A percentile compares a stretch with the other conserved stretches of the same genome.
Evolutionary conservation across 2,797 vertebrate genomes (phyloP).

Genomic region (Squalus acanthias): DNA sequence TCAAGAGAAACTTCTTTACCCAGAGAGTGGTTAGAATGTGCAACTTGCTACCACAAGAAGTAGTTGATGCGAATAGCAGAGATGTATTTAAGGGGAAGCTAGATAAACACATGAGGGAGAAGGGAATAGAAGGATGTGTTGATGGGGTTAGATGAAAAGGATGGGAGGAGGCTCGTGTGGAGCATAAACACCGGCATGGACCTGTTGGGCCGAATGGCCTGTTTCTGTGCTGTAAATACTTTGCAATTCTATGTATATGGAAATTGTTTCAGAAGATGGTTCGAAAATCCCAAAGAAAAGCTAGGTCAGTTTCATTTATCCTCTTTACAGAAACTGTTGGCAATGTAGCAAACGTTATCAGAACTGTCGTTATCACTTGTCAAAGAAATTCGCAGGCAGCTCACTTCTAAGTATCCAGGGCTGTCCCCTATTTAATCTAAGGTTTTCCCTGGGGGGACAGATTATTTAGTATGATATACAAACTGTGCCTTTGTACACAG

Average conservation of each 20-base stretch:
- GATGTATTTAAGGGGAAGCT: background rate
- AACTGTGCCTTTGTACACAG: slow-evolving; percentile 8
- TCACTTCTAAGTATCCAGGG: background rate
- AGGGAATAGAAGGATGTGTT: background rate
- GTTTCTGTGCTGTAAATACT: background rate
- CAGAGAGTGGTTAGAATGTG: background rate
- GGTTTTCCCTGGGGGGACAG: background rate
- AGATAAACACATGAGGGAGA: background rate
- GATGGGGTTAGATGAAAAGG: background rate
- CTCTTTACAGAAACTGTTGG: too few species aligned
- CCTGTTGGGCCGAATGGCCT: background rate
- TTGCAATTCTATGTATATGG: background rate
- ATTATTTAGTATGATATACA: background rate
- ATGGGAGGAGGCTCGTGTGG: background rate
- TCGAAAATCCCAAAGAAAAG: background rate
- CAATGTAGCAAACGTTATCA: background rate
- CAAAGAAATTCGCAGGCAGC: background rate
- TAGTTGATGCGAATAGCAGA: background rate
- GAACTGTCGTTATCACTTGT: background rate
- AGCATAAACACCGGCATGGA: background rate
- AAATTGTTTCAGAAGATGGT: background rate
- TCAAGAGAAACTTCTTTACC: background rate
- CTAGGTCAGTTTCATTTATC: background rate
- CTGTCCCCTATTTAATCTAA: background rate
- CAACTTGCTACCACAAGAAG: background rate